Evolutionary conservation across 2,888 invertebrate species (phyloP), one percentile per base, ranked within the genome.

Genomic region (Thera britannica): DNA sequence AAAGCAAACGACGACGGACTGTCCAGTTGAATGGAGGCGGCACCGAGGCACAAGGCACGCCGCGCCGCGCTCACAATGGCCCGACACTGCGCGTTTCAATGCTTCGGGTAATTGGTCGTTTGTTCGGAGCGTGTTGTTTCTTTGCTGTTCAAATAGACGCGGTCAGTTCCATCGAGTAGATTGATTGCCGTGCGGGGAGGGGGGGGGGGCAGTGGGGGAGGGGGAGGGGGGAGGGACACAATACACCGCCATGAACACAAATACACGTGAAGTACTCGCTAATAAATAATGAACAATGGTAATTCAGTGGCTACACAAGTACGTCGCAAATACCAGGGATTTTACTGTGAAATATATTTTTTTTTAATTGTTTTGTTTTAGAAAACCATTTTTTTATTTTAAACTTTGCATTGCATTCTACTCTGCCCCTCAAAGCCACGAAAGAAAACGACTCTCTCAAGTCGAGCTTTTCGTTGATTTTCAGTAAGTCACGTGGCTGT

Each of bases 21-120:
- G 2, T 11, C 55, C 34, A 52, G 23, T 23, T 52, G 34, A 34
- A 34, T 41, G 8, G 23, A 38, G 57, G 57, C 12, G 41, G 57
- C 57, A 44, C 7, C 57, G 44, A 41, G 44, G 41, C n/a, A 23
- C 23, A 23, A 23, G 23, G 23, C 23, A 23, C 9, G 44, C 41
- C 54, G 41, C 54, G 41, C 44, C 57, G 57, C 44, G 23, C 23
- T 7, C 2, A 41, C 56, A 56, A 56, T 41, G 23, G 68, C 34
- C 34, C 46, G 58, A 58, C 59, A 51, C 8, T 49, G 59, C 34
- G 49, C 59, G 59, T 49, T 49, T 38, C 62, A 55, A 48, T 62
- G 46, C 12, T n/a, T 48, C 62, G 62, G 23, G 55, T 62, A 62
- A 62, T 62, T 55, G 62, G 55, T 12, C 55, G 62, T 62, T 62